phyloP scores from a whole-genome alignment of 2,113 vertebrate genomes.

The Penelope pileata region DNA sequence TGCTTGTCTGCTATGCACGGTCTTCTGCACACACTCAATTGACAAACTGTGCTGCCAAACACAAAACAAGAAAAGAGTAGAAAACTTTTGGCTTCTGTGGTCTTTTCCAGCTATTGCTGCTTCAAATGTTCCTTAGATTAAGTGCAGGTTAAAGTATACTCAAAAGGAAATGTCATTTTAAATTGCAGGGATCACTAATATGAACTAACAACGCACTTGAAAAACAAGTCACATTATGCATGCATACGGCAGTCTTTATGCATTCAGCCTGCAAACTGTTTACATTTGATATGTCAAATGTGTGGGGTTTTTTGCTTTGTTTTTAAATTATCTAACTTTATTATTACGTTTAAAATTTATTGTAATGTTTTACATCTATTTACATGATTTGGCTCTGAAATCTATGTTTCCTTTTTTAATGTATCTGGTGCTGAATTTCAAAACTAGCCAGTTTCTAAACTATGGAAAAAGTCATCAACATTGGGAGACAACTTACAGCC shows the following conservation, averaged over 20 bases:
- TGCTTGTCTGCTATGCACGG: not conserved
- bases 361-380: not conserved
- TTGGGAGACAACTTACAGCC: not conserved
- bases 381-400: not conserved
- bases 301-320: not conserved
- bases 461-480: not conserved
- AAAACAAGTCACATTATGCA: conserved; percentile 29
- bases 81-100: not conserved
- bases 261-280: not conserved
- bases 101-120: not conserved
- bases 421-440: not conserved
- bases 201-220: not conserved
- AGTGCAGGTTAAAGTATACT: not conserved
- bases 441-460: not conserved
- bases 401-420: not conserved
- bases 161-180: not conserved
- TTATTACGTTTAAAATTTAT: not conserved
- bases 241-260: not conserved
- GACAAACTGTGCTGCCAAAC: not conserved
- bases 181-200: not conserved
- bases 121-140: not conserved
- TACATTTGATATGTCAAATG: not conserved
- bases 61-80: not conserved
- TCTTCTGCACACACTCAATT: not conserved
- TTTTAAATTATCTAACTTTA: not conserved